A percentile compares a stretch with the other conserved stretches of the same genome.
These are phyloP conservation scores for Hylomyscus alleni DNA, from an alignment of 2,797 vertebrate species.

Conservation along the genomic window DNA sequence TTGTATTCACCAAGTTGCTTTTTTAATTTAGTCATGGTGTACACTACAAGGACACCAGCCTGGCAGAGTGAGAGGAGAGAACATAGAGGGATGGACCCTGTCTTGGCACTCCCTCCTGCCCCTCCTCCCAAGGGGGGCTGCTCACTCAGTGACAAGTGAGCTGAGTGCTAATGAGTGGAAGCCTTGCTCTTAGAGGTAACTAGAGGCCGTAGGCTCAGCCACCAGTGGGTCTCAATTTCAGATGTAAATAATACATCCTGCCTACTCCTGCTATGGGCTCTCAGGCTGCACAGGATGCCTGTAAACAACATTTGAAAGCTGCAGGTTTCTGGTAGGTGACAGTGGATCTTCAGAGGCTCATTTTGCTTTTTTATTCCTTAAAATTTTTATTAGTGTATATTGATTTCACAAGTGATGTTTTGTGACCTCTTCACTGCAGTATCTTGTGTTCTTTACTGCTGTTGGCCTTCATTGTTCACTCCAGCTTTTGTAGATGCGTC, in stretches of 20 bases:
- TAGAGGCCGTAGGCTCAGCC: not conserved
- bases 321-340: not conserved
- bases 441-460: not conserved
- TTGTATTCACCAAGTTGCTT: not conserved
- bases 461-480: not conserved
- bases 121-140: not conserved
- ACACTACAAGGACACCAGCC: not conserved
- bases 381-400: not conserved
- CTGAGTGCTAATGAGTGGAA: not conserved
- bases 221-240: not conserved
- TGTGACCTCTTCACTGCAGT: not conserved
- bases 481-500: not conserved
- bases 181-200: not conserved
- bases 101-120: not conserved
- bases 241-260: not conserved
- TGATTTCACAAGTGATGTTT: not conserved
- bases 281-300: too few species aligned
- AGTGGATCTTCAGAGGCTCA: not conserved
- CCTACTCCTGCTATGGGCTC: fast-evolving
- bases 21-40: not conserved
- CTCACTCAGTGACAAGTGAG: fast-evolving
- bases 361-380: not conserved
- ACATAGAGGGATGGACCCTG: fast-evolving
- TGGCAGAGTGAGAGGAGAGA: fast-evolving
- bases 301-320: not conserved